Conservation (phyloP, 1,140 invertebrate genomes). For the Diploscapter pachys region DNA sequence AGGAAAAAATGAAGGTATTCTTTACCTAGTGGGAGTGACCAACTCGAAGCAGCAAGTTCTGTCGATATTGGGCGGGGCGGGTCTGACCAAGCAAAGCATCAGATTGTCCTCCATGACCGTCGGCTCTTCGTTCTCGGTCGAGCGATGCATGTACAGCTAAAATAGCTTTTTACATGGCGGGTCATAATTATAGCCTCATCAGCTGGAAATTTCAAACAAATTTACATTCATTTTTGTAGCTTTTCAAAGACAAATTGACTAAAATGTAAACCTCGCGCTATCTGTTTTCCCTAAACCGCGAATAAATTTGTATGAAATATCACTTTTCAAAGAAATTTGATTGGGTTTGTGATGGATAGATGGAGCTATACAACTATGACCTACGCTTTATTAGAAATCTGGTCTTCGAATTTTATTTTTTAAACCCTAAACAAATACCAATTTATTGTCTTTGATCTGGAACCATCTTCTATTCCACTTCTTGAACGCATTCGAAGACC, state of each 20-base stretch:
- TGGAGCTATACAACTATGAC: no score
- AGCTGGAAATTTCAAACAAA: no score
- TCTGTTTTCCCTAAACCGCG: no score
- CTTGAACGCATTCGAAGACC: slow-evolving; percentile 92
- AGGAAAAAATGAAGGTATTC: background rate
- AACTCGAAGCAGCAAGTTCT: slow-evolving; percentile 93
- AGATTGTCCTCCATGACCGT: slow-evolving; percentile 95
- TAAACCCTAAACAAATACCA: slow-evolving; percentile 76
- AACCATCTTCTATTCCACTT: slow-evolving; percentile 80
- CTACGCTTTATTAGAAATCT: no score
- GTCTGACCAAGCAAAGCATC: slow-evolving; percentile 84
- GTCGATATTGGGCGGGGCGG: slow-evolving; percentile 75
- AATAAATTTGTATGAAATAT: no score
- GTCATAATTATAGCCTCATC: background rate
- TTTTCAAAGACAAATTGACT: no score
- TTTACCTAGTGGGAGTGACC: slow-evolving; percentile 85
- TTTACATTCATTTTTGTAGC: no score
- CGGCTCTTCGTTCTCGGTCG: slow-evolving; percentile 71
- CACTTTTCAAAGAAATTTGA: no score
- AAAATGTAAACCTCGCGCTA: no score
- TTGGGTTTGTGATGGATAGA: no score
- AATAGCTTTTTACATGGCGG: slow-evolving; percentile 8
- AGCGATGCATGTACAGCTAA: slow-evolving; percentile 49
- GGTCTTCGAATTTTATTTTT: background rate
- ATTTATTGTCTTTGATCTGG: slow-evolving; percentile 78